phyloP scores from a whole-genome alignment of 2,888 invertebrate genomes.

The Netelia virgata region DNA sequence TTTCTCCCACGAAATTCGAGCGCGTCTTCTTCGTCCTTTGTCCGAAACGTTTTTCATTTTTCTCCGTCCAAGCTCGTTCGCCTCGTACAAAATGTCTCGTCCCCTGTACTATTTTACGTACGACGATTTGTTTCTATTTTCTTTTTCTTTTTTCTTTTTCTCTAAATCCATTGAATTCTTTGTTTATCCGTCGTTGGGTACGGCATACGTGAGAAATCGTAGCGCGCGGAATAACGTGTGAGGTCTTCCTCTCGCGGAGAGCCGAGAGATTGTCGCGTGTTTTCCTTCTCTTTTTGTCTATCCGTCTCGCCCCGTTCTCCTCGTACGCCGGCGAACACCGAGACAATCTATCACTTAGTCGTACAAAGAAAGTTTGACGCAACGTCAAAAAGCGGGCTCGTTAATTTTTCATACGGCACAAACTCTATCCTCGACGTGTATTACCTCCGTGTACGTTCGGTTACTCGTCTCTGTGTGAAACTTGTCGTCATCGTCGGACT shows the following conservation, averaged over 20 bases:
- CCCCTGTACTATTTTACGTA: slow-evolving; percentile 6
- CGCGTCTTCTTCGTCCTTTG: background rate
- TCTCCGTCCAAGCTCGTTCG: background rate
- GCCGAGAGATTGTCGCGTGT: slow-evolving; percentile 61
- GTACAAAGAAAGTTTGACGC: slow-evolving; percentile 81
- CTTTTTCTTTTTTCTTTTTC: background rate
- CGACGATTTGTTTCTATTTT: slow-evolving; percentile 7
- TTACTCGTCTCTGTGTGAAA: slow-evolving; percentile 46
- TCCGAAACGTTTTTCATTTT: background rate
- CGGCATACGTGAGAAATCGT: slow-evolving; percentile 31
- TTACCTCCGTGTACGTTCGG: slow-evolving; percentile 21
- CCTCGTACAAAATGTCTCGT: background rate
- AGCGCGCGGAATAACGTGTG: slow-evolving; percentile 41
- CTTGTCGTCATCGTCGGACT: slow-evolving; percentile 59
- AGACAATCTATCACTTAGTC: slow-evolving; percentile 79
- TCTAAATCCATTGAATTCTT: slow-evolving; percentile 23
- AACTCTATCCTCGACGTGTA: slow-evolving; percentile 15
- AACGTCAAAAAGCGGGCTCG: slow-evolving; percentile 79
- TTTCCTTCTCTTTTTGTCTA: slow-evolving; percentile 43
- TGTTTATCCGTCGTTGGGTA: slow-evolving; percentile 28
- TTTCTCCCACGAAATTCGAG: slow-evolving; percentile 10
- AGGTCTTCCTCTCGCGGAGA: slow-evolving; percentile 27
- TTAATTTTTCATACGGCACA: slow-evolving; percentile 81
- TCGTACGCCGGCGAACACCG: slow-evolving; percentile 58
- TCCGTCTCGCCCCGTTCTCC: slow-evolving; percentile 48